Percentiles rank a stretch among this genome's conserved stretches.
phyloP scores from a whole-genome alignment of 2,797 vertebrate species.

The Alcedo quadribrachys region DNA sequence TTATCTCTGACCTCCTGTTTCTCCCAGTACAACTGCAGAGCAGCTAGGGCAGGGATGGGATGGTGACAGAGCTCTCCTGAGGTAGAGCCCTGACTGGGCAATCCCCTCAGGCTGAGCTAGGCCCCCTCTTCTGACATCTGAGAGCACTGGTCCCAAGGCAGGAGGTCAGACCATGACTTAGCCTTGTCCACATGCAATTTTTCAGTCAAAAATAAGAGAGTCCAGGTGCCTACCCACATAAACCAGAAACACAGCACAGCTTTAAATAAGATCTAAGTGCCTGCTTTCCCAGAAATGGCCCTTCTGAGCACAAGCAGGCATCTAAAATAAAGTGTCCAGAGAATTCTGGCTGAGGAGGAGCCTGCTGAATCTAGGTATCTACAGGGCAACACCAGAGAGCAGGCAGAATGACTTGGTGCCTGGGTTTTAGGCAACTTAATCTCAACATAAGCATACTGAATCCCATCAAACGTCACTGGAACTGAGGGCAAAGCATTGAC shows the following conservation, averaged over 20 bases:
- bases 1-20: not conserved
- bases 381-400: not conserved
- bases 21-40: not conserved
- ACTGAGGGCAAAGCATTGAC: slow-evolving; percentile 21
- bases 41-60: not conserved
- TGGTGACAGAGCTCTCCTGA: not conserved
- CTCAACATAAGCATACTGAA: not conserved
- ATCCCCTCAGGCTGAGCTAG: not conserved
- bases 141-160: fast-evolving
- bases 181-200: not conserved
- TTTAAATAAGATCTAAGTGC: slow-evolving; percentile 4
- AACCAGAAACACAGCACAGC: slow-evolving; percentile 11
- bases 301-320: not conserved
- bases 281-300: slow-evolving; percentile 9
- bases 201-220: not conserved
- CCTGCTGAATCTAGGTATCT: not conserved
- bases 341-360: not conserved
- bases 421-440: not conserved
- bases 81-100: not conserved
- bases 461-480: slow-evolving; percentile 27
- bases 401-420: slow-evolving; percentile 2
- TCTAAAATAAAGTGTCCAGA: slow-evolving; percentile 10
- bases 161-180: not conserved
- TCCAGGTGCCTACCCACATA: slow-evolving; percentile 4
- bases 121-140: fast-evolving